These are phyloP conservation scores for Pogonomyrmex barbatus DNA, from an alignment of 1,140 invertebrate genomes.

Conservation along the genomic window DNA sequence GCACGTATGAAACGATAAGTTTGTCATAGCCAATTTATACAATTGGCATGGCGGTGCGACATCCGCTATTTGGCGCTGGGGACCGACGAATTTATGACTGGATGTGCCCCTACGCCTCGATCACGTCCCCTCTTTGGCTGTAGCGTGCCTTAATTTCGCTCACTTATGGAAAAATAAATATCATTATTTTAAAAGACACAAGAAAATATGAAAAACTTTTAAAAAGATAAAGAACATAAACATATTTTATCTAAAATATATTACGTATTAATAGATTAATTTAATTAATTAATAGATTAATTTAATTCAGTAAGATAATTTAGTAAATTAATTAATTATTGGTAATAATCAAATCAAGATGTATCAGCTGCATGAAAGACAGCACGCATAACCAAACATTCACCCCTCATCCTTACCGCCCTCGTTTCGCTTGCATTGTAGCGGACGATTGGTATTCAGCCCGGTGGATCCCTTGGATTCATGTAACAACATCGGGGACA, in stretches of 20 bases:
- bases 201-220: not conserved
- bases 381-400: conserved; percentile 33
- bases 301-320: not conserved
- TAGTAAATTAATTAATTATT: not conserved
- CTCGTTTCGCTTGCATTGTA: conserved; percentile 30
- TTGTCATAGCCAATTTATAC: conserved; percentile 86
- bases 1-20: conserved; percentile 80
- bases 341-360: not conserved
- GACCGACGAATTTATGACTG: conserved; percentile 84
- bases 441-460: conserved; percentile 82
- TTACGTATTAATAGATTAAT: not conserved
- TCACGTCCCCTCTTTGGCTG: conserved; percentile 25
- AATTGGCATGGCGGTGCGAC: conserved; percentile 79
- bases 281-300: not conserved
- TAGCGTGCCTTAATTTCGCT: conserved; percentile 34
- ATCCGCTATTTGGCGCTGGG: conserved; percentile 83
- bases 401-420: conserved; percentile 43
- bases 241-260: not conserved
- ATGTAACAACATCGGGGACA: conserved; percentile 83
- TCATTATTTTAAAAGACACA: not conserved
- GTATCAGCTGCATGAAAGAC: conserved; percentile 40
- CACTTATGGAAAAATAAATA: conserved; percentile 20
- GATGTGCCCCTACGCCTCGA: conserved; percentile 69
- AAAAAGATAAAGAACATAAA: not conserved
- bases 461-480: conserved; percentile 73